A percentile compares a stretch with the other conserved stretches of the same genome.
Conservation (phyloP, 2,113 vertebrate genomes). For the Python bivittatus region DNA sequence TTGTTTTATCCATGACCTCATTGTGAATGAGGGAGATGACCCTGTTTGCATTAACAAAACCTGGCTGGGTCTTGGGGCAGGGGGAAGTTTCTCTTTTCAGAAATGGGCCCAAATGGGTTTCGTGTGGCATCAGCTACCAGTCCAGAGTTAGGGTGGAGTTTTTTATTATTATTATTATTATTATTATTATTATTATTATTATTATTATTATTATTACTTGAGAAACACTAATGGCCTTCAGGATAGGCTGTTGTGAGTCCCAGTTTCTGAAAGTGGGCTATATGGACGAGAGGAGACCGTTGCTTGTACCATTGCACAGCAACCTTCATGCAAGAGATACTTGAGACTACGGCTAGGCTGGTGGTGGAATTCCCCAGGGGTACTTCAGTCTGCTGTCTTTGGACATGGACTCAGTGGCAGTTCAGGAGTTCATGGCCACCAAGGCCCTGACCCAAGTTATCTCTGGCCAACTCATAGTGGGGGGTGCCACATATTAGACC, state of each 20-base stretch:
- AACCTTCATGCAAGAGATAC: not conserved
- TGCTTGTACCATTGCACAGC: not conserved
- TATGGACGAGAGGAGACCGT: not conserved
- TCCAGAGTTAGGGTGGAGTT: not conserved
- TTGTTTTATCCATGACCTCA: not conserved
- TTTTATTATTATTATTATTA: too few relatives aligned
- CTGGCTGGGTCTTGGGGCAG: too few relatives aligned
- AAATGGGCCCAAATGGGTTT: not conserved
- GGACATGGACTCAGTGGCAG: too few relatives aligned
- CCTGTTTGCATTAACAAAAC: not conserved
- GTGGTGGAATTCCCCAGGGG: not conserved
- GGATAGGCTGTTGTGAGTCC: not conserved
- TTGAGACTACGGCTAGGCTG: not conserved
- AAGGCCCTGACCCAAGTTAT: not conserved
- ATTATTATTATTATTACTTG: not conserved
- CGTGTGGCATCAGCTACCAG: not conserved
- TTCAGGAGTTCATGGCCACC: too few relatives aligned
- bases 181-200: too few relatives aligned
- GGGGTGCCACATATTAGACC: not conserved
- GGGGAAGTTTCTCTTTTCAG: not conserved
- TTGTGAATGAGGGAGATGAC: not conserved
- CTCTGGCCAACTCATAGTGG: not conserved
- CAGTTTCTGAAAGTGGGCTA: not conserved
- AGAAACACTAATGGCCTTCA: not conserved
- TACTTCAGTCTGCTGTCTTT: not conserved